Evolutionary conservation across 2,113 vertebrate species (phyloP).

Genomic region (Lagopus leucura): DNA sequence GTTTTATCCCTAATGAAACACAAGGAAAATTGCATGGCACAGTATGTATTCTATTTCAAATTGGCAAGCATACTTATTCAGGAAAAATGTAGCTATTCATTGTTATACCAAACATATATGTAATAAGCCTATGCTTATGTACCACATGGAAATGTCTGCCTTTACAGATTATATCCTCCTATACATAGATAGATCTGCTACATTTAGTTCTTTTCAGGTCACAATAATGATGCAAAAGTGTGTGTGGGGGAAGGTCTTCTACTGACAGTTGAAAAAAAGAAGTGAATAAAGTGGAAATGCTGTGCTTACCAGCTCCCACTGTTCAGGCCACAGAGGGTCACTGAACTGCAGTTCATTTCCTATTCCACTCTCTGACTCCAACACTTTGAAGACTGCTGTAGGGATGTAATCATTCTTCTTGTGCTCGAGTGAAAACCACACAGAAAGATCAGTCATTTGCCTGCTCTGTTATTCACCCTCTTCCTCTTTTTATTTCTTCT

Average conservation of each 20-base stretch:
- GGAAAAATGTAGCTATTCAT: neutral
- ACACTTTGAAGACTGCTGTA: slow-evolving; percentile 70
- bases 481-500: slow-evolving; percentile 45
- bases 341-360: slow-evolving; percentile 74
- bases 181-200: neutral
- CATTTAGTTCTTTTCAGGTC: slow-evolving; percentile 41
- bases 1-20: slow-evolving; percentile 64
- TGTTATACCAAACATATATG: neutral
- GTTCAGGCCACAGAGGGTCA: slow-evolving; percentile 74
- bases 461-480: slow-evolving; percentile 52
- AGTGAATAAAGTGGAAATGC: slow-evolving; percentile 70
- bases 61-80: neutral
- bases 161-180: neutral
- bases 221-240: slow-evolving; percentile 10
- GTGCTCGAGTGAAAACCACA: slow-evolving; percentile 54
- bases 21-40: slow-evolving; percentile 32
- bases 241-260: slow-evolving; percentile 26
- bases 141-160: neutral
- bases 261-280: slow-evolving; percentile 51
- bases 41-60: slow-evolving; percentile 6
- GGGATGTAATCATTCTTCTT: slow-evolving; percentile 73
- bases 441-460: slow-evolving; percentile 64
- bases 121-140: neutral
- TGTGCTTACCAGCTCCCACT: slow-evolving; percentile 72
- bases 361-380: slow-evolving; percentile 67